A percentile compares a stretch with the other conserved stretches of the same genome.
Evolutionary conservation across 1,140 invertebrate genomes (phyloP).

Genomic region (Augochlora pura): DNA sequence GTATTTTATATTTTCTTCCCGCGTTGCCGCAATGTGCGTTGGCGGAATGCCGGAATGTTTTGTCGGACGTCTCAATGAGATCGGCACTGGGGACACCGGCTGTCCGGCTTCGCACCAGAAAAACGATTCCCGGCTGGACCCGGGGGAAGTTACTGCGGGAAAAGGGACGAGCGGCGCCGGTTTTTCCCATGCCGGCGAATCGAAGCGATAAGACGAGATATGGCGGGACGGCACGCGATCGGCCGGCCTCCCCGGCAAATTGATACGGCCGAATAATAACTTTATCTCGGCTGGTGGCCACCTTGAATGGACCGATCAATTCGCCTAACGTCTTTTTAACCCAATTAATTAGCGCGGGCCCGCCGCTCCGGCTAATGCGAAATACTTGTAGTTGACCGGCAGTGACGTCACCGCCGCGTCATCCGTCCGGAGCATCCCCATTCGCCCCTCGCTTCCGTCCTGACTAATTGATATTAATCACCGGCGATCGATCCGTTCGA

Average conservation of each 20-base stretch:
- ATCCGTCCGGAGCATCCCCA: constrained; percentile 44
- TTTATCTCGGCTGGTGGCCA: constrained; percentile 66
- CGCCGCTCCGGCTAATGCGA: constrained; percentile 74
- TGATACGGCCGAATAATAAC: constrained; percentile 69
- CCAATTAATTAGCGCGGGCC: constrained; percentile 75
- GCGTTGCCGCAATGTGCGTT: no score
- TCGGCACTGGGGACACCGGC: neutral
- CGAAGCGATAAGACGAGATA: constrained; percentile 61
- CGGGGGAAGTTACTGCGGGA: constrained; percentile 46
- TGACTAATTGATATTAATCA: constrained; percentile 79
- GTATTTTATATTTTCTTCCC: no score
- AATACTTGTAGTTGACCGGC: constrained; percentile 79
- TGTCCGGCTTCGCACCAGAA: neutral
- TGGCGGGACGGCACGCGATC: constrained; percentile 58
- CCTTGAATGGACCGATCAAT: constrained; percentile 71
- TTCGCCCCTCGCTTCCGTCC: constrained; percentile 68
- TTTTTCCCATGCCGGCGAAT: constrained; percentile 61
- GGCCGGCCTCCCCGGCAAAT: constrained; percentile 45
- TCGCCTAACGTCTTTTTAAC: constrained; percentile 78
- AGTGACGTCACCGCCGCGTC: constrained; percentile 74
- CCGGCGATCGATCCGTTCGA: constrained; percentile 52
- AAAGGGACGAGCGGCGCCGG: constrained; percentile 27
- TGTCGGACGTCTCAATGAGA: neutral
- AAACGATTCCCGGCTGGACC: neutral
- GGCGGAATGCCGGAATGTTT: no score